Evolutionary conservation across 2,888 invertebrate genomes (phyloP).

Genomic region (Sceliomorpha sp.): DNA sequence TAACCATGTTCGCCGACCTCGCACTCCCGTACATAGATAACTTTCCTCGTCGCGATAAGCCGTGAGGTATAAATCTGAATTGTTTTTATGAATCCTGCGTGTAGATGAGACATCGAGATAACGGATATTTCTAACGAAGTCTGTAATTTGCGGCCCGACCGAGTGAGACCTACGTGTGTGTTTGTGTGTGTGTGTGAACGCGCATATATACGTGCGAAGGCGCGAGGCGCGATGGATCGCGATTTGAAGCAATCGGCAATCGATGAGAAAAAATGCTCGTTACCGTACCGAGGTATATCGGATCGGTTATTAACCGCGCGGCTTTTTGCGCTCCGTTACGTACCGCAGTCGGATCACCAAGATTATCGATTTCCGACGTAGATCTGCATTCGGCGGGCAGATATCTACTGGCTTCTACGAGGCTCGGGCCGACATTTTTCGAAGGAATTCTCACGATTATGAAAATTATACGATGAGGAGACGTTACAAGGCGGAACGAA

Average conservation of each 20-base stretch:
- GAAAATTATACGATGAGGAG: too few relatives aligned
- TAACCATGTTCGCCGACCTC: conserved; percentile 33
- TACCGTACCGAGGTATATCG: conserved; percentile 36
- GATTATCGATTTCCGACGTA: conserved; percentile 22
- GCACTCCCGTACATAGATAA: conserved; percentile 63
- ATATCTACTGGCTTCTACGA: conserved; percentile 7
- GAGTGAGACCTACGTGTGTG: conserved; percentile 18
- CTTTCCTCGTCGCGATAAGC: conserved; percentile 70
- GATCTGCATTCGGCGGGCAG: conserved; percentile 17
- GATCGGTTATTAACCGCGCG: conserved; percentile 46
- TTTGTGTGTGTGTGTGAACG: conserved; percentile 1
- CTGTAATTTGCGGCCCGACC: conserved; percentile 71
- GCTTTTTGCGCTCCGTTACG: conserved; percentile 25
- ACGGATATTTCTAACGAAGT: conserved; percentile 73
- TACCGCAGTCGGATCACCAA: conserved; percentile 11
- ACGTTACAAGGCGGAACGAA: too few relatives aligned
- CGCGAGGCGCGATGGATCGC: conserved; percentile 62
- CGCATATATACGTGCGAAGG: neutral
- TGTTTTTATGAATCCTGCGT: conserved; percentile 70
- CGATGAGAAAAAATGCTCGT: conserved; percentile 62
- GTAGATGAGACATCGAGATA: conserved; percentile 71
- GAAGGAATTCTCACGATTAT: too few relatives aligned
- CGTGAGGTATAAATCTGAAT: conserved; percentile 74
- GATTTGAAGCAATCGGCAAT: conserved; percentile 68
- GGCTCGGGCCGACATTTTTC: conserved; percentile 9